Percentiles rank a stretch among this genome's conserved stretches.
Evolutionary conservation across 2,113 vertebrate species (phyloP).

Genomic region (Mohoua ochrocephala): DNA sequence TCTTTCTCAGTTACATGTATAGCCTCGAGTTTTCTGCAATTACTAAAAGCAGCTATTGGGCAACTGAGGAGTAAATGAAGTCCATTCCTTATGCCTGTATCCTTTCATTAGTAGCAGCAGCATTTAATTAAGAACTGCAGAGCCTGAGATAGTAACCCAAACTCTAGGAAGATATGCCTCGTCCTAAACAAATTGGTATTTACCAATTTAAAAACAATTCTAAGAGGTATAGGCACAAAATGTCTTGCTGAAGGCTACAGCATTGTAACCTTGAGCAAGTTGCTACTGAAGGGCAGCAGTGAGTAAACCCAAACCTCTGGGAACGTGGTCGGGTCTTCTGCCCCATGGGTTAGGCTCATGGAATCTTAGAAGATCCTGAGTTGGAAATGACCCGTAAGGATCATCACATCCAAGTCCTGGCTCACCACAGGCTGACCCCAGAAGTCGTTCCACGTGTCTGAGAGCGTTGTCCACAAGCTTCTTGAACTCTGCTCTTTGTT

Average conservation of each 20-base stretch:
- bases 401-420: background rate
- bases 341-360: background rate
- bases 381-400: background rate
- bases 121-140: background rate
- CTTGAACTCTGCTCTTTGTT: background rate
- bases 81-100: background rate
- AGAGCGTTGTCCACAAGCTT: background rate
- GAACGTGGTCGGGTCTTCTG: background rate
- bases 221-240: background rate
- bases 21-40: background rate
- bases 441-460: background rate
- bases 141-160: background rate
- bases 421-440: background rate
- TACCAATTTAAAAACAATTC: background rate
- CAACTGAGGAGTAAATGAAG: background rate
- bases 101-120: background rate
- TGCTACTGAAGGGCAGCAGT: background rate
- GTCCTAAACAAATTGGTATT: background rate
- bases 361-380: background rate
- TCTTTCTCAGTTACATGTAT: background rate
- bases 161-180: background rate
- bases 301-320: background rate
- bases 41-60: background rate
- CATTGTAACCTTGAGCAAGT: accelerated
- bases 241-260: background rate